These are phyloP conservation scores for Rhagoletis pomonella DNA, from an alignment of 1,140 invertebrate species.

Conservation along the genomic window DNA sequence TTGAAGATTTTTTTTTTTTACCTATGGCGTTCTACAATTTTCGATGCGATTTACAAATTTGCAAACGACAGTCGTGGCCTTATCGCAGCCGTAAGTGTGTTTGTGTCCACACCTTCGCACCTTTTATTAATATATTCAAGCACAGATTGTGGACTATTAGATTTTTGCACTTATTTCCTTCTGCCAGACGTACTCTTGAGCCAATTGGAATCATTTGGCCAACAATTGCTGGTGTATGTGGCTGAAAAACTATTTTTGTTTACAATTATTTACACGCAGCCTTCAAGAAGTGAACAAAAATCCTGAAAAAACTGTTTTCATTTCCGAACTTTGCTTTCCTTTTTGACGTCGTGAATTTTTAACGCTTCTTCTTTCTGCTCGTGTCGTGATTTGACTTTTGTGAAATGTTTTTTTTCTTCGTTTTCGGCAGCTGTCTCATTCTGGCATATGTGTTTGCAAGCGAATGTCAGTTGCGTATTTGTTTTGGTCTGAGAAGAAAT, in stretches of 20 bases:
- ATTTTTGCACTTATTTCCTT: background rate
- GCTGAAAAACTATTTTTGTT: background rate
- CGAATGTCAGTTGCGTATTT: background rate
- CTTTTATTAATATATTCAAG: constrained; percentile 35
- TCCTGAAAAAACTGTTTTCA: constrained; percentile 38
- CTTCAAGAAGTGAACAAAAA: background rate
- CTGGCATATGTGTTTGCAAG: background rate
- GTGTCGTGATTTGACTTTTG: constrained; percentile 45
- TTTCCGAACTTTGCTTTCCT: constrained; percentile 35
- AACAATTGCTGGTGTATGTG: background rate
- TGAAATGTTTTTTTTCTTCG: background rate
- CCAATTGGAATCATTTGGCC: background rate
- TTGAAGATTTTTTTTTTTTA: too few species aligned
- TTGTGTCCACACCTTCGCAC: constrained; percentile 18
- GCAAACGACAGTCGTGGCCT: constrained; percentile 31
- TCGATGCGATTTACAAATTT: constrained; percentile 4
- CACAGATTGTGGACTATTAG: constrained; percentile 3
- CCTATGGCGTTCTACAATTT: background rate
- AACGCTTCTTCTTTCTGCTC: constrained; percentile 32
- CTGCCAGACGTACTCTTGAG: background rate
- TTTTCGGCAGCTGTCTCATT: constrained; percentile 1
- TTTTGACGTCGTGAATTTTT: constrained; percentile 39
- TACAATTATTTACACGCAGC: background rate
- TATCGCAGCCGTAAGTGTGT: constrained; percentile 36
- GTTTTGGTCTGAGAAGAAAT: background rate